phyloP scores from a whole-genome alignment of 2,113 vertebrate genomes.

The Glareola pratincola region DNA sequence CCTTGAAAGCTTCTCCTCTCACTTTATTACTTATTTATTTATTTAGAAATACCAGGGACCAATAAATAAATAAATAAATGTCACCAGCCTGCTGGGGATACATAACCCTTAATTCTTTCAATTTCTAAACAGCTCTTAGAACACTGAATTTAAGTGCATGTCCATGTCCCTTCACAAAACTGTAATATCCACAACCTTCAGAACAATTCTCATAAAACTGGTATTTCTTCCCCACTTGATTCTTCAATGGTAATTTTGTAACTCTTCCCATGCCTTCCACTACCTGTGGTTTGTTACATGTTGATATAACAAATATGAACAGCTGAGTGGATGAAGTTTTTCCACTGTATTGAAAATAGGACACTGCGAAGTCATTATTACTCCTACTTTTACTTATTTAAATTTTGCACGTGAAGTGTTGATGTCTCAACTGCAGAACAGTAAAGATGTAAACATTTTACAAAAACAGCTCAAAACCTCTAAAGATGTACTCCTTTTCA shows the following conservation, averaged over 20 bases:
- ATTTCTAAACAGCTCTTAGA: neutral
- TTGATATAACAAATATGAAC: neutral
- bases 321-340: neutral
- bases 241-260: neutral
- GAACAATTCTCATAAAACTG: neutral
- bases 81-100: neutral
- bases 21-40: neutral
- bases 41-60: neutral
- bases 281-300: fast-evolving
- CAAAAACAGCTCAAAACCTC: neutral
- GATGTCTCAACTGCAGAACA: neutral
- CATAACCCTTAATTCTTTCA: neutral
- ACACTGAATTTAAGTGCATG: neutral
- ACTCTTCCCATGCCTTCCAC: neutral
- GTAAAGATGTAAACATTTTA: neutral
- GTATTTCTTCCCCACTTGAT: neutral
- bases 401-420: neutral
- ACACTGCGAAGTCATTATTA: neutral
- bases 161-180: neutral
- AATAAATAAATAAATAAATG: neutral
- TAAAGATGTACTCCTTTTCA: neutral
- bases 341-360: neutral
- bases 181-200: neutral
- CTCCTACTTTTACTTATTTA: neutral
- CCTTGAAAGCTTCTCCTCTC: neutral